Evolutionary conservation across 2,113 vertebrate genomes (phyloP).

Genomic region (Paralichthys olivaceus): DNA sequence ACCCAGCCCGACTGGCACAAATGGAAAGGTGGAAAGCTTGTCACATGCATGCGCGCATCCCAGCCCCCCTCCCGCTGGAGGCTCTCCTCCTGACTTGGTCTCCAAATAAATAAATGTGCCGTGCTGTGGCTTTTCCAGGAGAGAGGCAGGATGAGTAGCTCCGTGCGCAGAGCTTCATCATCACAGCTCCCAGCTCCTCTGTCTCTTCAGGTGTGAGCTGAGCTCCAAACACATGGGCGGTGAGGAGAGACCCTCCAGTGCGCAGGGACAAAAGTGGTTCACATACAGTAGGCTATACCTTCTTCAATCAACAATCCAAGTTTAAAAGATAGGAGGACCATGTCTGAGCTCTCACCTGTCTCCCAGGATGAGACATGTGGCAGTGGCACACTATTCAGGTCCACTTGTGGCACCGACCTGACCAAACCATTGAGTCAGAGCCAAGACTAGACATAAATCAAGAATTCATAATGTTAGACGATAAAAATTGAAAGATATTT

Average conservation of each 20-base stretch:
- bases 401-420: background rate
- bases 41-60: constrained; percentile 48
- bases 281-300: background rate
- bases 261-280: constrained; percentile 37
- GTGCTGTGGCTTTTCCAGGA: constrained; percentile 1
- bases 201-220: constrained; percentile 62
- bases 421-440: background rate
- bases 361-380: background rate
- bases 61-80: constrained; percentile 17
- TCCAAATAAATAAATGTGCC: constrained; percentile 29
- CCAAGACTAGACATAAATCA: background rate
- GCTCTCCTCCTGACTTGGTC: constrained; percentile 21
- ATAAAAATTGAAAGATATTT: too few species aligned
- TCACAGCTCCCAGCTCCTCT: constrained; percentile 38
- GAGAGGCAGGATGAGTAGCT: constrained; percentile 27
- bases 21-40: constrained; percentile 59
- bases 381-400: background rate
- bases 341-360: background rate
- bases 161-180: constrained; percentile 16
- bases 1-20: constrained; percentile 37
- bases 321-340: background rate
- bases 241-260: constrained; percentile 36
- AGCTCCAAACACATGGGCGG: constrained; percentile 46
- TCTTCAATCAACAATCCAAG: background rate
- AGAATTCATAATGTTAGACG: too few species aligned